Conservation (phyloP, 2,113 vertebrate genomes). For the Miniopterus natalensis region DNA sequence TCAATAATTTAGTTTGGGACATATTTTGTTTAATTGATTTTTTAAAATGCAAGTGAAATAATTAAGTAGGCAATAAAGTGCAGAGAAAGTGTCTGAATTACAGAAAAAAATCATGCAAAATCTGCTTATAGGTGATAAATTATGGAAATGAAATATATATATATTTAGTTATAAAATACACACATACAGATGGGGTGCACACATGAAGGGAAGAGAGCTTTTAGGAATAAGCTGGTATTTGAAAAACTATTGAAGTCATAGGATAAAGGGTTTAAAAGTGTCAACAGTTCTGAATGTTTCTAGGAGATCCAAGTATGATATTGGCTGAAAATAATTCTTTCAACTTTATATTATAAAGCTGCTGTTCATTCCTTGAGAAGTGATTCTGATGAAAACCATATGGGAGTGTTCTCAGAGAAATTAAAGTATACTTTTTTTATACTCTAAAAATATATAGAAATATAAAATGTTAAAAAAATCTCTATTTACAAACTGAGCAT, state of each 20-base stretch:
- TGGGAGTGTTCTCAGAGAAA: neutral
- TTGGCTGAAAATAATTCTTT: neutral
- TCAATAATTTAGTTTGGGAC: neutral
- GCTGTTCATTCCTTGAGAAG: neutral
- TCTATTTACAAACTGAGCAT: neutral
- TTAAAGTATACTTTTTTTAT: neutral
- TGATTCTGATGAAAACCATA: neutral
- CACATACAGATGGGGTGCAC: neutral
- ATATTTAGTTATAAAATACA: neutral
- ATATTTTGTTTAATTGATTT: neutral
- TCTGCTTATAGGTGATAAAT: neutral
- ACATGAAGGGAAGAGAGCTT: neutral
- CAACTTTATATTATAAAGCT: neutral
- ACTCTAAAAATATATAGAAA: neutral
- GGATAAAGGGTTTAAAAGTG: neutral
- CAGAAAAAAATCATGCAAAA: neutral
- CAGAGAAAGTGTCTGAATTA: neutral
- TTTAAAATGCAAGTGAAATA: neutral
- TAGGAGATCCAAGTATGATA: neutral
- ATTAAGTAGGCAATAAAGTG: neutral
- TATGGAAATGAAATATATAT: neutral
- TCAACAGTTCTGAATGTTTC: neutral
- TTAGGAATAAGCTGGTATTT: neutral
- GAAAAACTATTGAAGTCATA: neutral
- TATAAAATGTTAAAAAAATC: neutral